phyloP scores from a whole-genome alignment of 2,888 invertebrate species.

The Spialia ferax region DNA sequence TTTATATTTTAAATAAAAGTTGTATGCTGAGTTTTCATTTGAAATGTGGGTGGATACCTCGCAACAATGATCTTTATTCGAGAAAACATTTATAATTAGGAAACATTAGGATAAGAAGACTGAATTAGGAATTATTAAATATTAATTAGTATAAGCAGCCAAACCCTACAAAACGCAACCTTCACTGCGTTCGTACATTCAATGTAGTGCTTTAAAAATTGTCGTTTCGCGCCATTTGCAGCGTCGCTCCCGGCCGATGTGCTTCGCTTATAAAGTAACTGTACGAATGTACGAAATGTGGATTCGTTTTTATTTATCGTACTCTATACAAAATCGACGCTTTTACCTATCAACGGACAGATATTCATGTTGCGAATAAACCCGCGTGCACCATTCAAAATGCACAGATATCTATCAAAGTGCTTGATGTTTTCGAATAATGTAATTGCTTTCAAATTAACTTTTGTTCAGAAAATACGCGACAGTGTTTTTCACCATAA shows the following conservation, averaged over 20 bases:
- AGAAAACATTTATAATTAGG: no score
- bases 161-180: constrained; percentile 11
- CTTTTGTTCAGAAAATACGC: constrained; percentile 27
- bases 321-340: constrained; percentile 60
- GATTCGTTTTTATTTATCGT: constrained; percentile 69
- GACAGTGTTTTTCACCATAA: not conserved
- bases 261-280: constrained; percentile 79
- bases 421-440: constrained; percentile 55
- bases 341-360: constrained; percentile 57
- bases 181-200: constrained; percentile 65
- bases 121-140: no score
- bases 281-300: constrained; percentile 67
- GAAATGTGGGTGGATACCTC: no score
- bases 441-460: constrained; percentile 47
- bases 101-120: no score
- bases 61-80: no score
- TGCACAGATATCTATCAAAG: constrained; percentile 44
- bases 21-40: no score
- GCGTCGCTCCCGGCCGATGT: constrained; percentile 67
- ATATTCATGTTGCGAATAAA: constrained; percentile 52
- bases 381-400: constrained; percentile 43
- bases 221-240: constrained; percentile 83
- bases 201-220: constrained; percentile 84
- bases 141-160: not conserved
- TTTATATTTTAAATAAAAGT: no score